These are phyloP conservation scores for Rhynchotus rufescens DNA, from an alignment of 2,797 vertebrate species.

Conservation along the genomic window DNA sequence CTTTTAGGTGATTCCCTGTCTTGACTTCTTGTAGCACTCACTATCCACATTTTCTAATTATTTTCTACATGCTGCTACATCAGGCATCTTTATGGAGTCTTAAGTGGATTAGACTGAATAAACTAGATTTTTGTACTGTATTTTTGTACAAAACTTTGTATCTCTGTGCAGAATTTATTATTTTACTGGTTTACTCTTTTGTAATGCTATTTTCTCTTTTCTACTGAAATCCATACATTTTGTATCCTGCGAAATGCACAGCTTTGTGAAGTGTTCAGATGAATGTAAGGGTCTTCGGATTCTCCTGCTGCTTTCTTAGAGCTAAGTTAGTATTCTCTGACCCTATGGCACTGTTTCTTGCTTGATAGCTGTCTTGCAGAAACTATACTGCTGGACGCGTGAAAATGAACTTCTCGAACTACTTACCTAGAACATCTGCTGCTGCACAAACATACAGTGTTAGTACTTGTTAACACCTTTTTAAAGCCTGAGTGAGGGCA, in stretches of 20 bases:
- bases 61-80: background rate
- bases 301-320: background rate
- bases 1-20: background rate
- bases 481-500: background rate
- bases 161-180: background rate
- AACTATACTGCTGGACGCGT: background rate
- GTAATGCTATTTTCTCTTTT: background rate
- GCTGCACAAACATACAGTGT: background rate
- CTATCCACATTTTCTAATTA: background rate
- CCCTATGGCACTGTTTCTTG: background rate
- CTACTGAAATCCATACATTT: background rate
- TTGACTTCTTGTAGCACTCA: background rate
- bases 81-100: background rate
- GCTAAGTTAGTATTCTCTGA: background rate
- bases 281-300: background rate
- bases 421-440: background rate
- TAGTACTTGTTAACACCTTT: background rate
- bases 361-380: background rate
- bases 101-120: background rate
- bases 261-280: background rate
- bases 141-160: background rate
- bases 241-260: background rate
- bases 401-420: background rate
- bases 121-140: background rate
- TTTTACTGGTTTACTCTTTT: background rate